Conservation (phyloP, 1,140 invertebrate genomes). For the Orius insidiosus region DNA sequence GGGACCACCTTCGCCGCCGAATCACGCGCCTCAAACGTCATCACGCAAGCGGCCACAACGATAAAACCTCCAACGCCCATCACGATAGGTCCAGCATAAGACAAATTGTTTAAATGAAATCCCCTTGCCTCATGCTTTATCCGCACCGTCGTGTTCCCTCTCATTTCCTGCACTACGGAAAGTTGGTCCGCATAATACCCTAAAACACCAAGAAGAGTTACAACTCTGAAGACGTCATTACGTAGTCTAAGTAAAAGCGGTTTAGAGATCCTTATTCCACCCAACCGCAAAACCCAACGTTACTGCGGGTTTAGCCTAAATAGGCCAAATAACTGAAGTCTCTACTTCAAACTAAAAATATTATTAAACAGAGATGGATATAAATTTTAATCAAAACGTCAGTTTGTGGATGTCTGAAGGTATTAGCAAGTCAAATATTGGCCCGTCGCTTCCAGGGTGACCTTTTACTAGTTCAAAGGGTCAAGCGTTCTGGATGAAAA, state of each 20-base stretch:
- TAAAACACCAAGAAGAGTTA: slow-evolving; percentile 24
- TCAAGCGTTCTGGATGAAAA: too few species aligned
- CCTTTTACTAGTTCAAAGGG: too few species aligned
- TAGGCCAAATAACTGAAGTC: too few species aligned
- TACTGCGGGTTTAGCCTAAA: neutral
- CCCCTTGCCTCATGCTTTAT: slow-evolving; percentile 62
- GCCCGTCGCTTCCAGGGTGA: too few species aligned
- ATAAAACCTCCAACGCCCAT: slow-evolving; percentile 89
- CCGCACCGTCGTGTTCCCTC: slow-evolving; percentile 54
- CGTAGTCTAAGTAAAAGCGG: neutral
- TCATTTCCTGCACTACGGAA: slow-evolving; percentile 51
- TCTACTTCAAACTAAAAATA: too few species aligned
- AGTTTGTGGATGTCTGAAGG: too few species aligned
- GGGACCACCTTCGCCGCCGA: slow-evolving; percentile 71
- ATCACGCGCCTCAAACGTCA: slow-evolving; percentile 81
- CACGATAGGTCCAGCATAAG: slow-evolving; percentile 78
- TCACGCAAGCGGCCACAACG: slow-evolving; percentile 83
- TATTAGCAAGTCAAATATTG: too few species aligned
- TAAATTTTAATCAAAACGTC: too few species aligned
- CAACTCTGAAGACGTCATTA: too few species aligned
- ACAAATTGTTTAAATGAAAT: slow-evolving; percentile 75
- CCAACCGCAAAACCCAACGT: neutral
- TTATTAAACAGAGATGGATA: too few species aligned
- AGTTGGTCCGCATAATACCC: slow-evolving; percentile 70
- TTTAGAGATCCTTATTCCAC: neutral